Conservation (phyloP, 2,113 vertebrate genomes). For the Oncorhynchus nerka region DNA sequence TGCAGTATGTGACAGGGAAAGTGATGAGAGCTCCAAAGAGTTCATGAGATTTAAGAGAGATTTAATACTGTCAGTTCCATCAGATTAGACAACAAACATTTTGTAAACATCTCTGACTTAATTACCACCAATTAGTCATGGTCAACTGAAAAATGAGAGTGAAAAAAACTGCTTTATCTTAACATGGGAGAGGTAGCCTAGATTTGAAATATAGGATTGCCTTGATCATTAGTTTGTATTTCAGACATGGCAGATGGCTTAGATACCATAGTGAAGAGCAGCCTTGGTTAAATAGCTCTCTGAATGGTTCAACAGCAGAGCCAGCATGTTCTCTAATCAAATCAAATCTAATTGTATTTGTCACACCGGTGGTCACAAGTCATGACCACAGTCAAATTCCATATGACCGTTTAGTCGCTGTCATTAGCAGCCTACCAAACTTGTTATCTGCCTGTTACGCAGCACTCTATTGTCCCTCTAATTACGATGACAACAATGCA, state of each 20-base stretch:
- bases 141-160: neutral
- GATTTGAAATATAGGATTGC: neutral
- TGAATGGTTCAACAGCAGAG: neutral
- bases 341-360: too few relatives aligned
- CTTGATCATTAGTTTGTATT: neutral
- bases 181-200: neutral
- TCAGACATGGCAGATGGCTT: neutral
- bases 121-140: neutral
- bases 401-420: too few relatives aligned
- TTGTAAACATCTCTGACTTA: too few relatives aligned
- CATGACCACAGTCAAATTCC: too few relatives aligned
- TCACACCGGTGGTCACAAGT: too few relatives aligned
- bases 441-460: too few relatives aligned
- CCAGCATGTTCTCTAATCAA: neutral
- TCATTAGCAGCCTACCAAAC: too few relatives aligned
- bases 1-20: conserved; percentile 1
- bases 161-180: neutral
- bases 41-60: neutral
- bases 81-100: neutral
- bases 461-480: too few relatives aligned
- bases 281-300: neutral
- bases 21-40: neutral
- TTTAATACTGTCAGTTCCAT: neutral
- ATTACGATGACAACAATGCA: too few relatives aligned
- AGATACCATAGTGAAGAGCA: neutral